These are phyloP conservation scores for Diplodus puntazzo DNA, from an alignment of 2,797 vertebrate genomes.

Conservation along the genomic window DNA sequence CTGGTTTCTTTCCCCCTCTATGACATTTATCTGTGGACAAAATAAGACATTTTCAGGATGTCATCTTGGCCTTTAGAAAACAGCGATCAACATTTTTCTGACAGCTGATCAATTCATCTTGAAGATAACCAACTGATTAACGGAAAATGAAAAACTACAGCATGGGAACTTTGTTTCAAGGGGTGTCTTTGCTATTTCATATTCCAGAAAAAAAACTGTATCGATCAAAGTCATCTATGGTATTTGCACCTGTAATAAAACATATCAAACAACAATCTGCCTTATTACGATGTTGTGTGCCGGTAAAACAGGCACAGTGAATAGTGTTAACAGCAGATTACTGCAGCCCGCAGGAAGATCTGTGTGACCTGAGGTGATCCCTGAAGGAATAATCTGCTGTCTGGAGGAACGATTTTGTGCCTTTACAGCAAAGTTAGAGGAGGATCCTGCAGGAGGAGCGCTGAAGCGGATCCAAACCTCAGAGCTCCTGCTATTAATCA, in stretches of 20 bases:
- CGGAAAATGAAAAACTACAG: no score
- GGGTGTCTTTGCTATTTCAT: no score
- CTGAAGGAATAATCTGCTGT: neutral
- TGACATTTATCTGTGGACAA: no score
- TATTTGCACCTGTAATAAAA: neutral
- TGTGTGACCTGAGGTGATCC: neutral
- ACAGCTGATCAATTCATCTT: neutral
- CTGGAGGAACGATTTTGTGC: neutral
- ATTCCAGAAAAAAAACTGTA: no score
- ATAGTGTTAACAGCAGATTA: no score
- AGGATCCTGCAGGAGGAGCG: slow-evolving; percentile 36
- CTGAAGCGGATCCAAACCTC: slow-evolving; percentile 24
- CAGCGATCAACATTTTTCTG: no score
- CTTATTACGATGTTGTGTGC: neutral
- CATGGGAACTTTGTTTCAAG: no score
- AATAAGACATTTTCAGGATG: no score
- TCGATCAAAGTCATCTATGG: neutral
- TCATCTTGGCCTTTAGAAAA: no score
- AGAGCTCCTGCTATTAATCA: slow-evolving; percentile 1
- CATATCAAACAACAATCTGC: neutral
- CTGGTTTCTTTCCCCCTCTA: no score
- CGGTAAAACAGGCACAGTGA: neutral
- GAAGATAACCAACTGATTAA: neutral
- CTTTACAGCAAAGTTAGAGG: slow-evolving; percentile 8
- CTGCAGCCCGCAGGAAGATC: neutral